phyloP scores from a whole-genome alignment of 2,797 vertebrate genomes.

The Hoplostethus atlanticus region DNA sequence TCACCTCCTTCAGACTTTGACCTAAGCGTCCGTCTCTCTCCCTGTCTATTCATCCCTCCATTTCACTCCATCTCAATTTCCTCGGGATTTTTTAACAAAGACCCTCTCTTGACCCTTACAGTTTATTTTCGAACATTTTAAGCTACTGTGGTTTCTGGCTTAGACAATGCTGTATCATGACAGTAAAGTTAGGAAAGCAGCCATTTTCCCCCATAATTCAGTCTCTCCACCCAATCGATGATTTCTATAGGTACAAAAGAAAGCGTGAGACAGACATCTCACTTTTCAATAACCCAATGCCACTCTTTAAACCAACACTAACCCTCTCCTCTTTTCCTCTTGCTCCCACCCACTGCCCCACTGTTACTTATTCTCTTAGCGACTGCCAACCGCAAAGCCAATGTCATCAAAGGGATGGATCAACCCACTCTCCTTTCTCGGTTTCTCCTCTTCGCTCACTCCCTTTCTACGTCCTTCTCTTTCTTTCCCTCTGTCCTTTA shows the following conservation, averaged over 20 bases:
- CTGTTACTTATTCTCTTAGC: slow-evolving; percentile 27
- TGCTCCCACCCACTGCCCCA: slow-evolving; percentile 9
- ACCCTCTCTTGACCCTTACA: slow-evolving; percentile 5
- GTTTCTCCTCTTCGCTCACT: not conserved
- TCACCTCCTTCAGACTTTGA: slow-evolving; percentile 45
- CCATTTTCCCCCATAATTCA: not conserved
- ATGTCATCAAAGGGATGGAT: slow-evolving; percentile 39
- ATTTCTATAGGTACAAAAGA: not conserved
- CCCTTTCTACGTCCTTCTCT: not conserved
- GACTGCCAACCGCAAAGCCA: slow-evolving; percentile 32
- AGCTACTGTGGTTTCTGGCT: not conserved
- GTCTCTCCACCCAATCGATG: slow-evolving; percentile 1
- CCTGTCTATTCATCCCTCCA: not conserved
- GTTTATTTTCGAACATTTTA: not conserved
- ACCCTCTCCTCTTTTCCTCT: slow-evolving; percentile 2
- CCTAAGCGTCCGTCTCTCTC: slow-evolving; percentile 16
- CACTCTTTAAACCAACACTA: slow-evolving; percentile 13
- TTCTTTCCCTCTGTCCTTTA: slow-evolving; percentile 31
- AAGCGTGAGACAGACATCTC: not conserved
- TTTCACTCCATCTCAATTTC: not conserved
- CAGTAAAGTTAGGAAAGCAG: not conserved
- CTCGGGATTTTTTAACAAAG: too few relatives aligned
- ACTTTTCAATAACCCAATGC: not conserved
- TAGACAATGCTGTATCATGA: too few relatives aligned
- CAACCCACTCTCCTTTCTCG: slow-evolving; percentile 31